Base-by-base conservation (phyloP, 2,888 invertebrate species). In the Hypomecis punctinalis region DNA sequence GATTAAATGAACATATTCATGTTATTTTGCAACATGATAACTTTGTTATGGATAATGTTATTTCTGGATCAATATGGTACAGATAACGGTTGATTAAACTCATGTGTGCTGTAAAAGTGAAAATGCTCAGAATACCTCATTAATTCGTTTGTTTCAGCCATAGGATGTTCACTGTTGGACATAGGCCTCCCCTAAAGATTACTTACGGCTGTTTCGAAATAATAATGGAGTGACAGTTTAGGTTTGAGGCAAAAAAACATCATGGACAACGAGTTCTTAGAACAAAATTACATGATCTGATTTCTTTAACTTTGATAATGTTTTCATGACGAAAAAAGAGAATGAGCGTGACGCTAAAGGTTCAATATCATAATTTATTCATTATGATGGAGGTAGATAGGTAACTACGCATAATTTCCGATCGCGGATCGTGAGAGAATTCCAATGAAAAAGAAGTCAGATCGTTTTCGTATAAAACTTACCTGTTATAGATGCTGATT, bases 361-460 rank as follows among this genome's bases (percentile, higher is more conserved):
- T 46, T 60, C 63, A 56, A 63, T 54, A 67, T 37, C 40, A 54
- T 66, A 55, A 68, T 69, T 60, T 61, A 68, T 53, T 55, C 61
- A 67, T 59, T 53, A 59, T 8, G 61, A 46, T 64, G 63, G 61
- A 63, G 58, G 60, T 56, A 71, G 37, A 9, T 23, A 47, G 7
- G 66, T 68, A 76, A 80, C 76, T 82, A 82, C 85, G 84, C 79
- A 76, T 71, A 69, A 55, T 43, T 73, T 66, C 67, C 53, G 63
- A 75, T 66, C 74, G 78, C 81, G 78, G 63, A 75, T 66, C 74
- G 78, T 81, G 78, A 79, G 79, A 84, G 81, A 78, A 83, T 80
- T 78, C 71, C 74, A 77, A 76, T 79, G 76, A 76, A 80, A 84
- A 79, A 67, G 54, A 64, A 58, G 64, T 60, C 45, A 55, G 56